Conservation (phyloP, 2,797 vertebrate species). For the Oryzias dopingdopingensis region DNA sequence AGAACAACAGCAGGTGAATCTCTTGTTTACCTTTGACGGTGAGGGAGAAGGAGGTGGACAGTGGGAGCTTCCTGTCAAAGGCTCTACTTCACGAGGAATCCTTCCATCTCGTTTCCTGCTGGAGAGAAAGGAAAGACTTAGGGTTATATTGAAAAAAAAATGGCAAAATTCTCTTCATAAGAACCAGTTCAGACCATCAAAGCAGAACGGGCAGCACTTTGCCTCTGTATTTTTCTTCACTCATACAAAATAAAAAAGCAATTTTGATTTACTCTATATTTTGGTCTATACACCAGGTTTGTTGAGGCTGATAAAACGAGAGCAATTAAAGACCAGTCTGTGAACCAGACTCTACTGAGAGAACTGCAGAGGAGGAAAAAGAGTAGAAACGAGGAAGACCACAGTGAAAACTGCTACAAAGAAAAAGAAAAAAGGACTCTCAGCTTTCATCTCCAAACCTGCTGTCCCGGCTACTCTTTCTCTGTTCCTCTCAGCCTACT, state of each 20-base stretch:
- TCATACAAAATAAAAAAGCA: neutral
- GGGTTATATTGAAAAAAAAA: slow-evolving; percentile 32
- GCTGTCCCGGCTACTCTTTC: slow-evolving; percentile 10
- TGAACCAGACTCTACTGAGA: slow-evolving; percentile 7
- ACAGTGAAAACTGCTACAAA: slow-evolving; percentile 27
- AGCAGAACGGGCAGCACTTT: slow-evolving; percentile 9
- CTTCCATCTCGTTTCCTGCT: slow-evolving; percentile 85
- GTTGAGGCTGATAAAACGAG: neutral
- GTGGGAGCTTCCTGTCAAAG: slow-evolving; percentile 41
- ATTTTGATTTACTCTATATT: neutral
- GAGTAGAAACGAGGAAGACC: slow-evolving; percentile 5
- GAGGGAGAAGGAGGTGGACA: slow-evolving; percentile 53
- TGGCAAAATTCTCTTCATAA: slow-evolving; percentile 15
- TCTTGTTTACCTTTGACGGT: slow-evolving; percentile 75
- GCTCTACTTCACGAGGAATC: slow-evolving; percentile 75
- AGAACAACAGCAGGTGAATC: slow-evolving; percentile 6
- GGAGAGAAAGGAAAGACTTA: slow-evolving; percentile 34
- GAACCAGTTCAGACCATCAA: slow-evolving; percentile 16
- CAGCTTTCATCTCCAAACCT: slow-evolving; percentile 36
- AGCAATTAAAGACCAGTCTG: slow-evolving; percentile 7
- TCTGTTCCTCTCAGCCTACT: neutral
- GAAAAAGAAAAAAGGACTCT: slow-evolving; percentile 18
- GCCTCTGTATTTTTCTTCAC: slow-evolving; percentile 4
- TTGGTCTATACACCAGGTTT: neutral
- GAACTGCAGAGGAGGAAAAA: slow-evolving; percentile 2